Evolutionary conservation across 2,888 invertebrate genomes (phyloP).

Genomic region (Amblyteles armatorius): DNA sequence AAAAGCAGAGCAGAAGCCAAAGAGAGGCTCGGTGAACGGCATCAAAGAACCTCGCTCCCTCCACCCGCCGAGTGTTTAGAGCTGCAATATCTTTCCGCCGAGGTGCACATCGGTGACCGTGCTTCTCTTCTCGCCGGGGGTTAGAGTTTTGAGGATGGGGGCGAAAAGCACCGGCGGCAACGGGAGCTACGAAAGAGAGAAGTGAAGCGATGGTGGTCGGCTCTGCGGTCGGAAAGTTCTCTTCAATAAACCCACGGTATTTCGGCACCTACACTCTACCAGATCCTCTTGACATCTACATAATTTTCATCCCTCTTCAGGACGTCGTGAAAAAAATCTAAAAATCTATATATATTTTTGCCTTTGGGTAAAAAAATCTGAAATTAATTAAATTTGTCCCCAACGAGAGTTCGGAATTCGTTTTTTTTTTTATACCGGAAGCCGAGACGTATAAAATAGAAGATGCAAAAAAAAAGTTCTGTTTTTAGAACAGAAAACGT

Average conservation of each 20-base stretch:
- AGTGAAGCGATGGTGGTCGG: conserved; percentile 60
- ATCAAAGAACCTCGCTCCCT: conserved; percentile 78
- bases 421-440: conserved; percentile 7
- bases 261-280: conserved; percentile 36
- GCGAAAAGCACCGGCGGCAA: conserved; percentile 10
- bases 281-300: conserved; percentile 3
- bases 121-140: conserved; percentile 41
- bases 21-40: conserved; percentile 70
- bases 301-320: conserved; percentile 13
- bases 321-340: background rate
- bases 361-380: background rate
- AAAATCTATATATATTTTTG: background rate
- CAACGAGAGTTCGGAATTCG: conserved; percentile 1
- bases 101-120: conserved; percentile 79
- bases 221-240: conserved; percentile 57
- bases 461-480: background rate
- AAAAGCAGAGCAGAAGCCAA: conserved; percentile 54
- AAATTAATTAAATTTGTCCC: background rate
- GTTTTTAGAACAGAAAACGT: conserved; percentile 20
- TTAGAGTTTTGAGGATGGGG: conserved; percentile 18
- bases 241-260: conserved; percentile 58
- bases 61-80: conserved; percentile 76
- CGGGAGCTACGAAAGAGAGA: conserved; percentile 48
- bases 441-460: background rate
- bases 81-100: conserved; percentile 81